A percentile compares a stretch with the other conserved stretches of the same genome.
phyloP scores from a whole-genome alignment of 1,140 invertebrate genomes.

The Drosophila navojoa region DNA sequence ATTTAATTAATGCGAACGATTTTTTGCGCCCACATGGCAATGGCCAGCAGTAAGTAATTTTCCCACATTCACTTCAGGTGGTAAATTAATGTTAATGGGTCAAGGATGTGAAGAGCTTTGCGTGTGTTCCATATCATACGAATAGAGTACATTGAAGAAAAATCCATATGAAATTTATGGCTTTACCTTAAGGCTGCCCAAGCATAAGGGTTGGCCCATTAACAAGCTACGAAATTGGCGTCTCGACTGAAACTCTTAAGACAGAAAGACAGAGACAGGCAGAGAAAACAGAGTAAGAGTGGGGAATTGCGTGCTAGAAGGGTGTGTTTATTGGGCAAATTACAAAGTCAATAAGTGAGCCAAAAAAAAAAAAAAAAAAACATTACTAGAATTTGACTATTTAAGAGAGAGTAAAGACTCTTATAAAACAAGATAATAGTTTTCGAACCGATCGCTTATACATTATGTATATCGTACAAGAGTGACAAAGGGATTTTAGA shows the following conservation, averaged over 20 bases:
- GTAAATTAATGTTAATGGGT: conserved; percentile 63
- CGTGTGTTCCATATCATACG: conserved; percentile 21
- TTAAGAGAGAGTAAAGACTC: not conserved
- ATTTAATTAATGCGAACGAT: too few species aligned
- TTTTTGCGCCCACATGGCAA: too few species aligned
- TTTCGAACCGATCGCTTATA: too few species aligned
- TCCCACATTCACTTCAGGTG: conserved; percentile 11
- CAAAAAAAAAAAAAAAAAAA: not conserved
- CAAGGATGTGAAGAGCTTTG: conserved; percentile 40
- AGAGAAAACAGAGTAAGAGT: not conserved
- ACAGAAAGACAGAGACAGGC: not conserved
- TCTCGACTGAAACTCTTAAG: not conserved
- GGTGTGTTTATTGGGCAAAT: not conserved
- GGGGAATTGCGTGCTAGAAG: conserved; percentile 10
- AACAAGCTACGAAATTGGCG: not conserved
- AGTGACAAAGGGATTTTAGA: not conserved
- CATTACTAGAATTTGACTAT: not conserved
- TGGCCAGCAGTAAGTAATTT: not conserved
- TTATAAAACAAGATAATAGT: not conserved
- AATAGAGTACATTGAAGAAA: conserved; percentile 9
- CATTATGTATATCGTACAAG: too few species aligned
- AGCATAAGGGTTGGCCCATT: conserved; percentile 27
- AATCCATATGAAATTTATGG: conserved; percentile 25
- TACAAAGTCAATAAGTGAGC: not conserved
- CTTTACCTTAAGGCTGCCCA: not conserved